Percentiles rank a stretch among this genome's conserved stretches.
phyloP scores from a whole-genome alignment of 2,113 vertebrate species.

The Grammomys surdaster region DNA sequence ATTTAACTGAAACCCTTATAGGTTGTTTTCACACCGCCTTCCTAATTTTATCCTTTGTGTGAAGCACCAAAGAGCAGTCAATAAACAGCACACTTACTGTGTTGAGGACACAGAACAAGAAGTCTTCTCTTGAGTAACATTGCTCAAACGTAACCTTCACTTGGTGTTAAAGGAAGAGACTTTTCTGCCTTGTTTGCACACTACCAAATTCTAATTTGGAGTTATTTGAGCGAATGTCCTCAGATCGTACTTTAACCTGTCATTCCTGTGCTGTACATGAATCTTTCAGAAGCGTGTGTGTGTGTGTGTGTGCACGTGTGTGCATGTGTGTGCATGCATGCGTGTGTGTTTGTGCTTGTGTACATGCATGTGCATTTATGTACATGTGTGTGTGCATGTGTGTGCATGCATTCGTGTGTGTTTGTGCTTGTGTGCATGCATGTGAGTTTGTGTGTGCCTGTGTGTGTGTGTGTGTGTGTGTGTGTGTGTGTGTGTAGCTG shows the following conservation, averaged over 20 bases:
- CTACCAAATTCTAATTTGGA: conserved; percentile 36
- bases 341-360: background rate
- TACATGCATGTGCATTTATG: background rate
- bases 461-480: background rate
- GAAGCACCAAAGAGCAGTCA: background rate
- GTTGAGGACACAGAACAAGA: conserved; percentile 27
- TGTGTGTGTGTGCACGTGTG: background rate
- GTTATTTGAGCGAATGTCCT: conserved; percentile 29
- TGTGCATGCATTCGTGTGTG: background rate
- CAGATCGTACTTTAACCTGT: background rate
- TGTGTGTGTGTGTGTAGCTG: background rate
- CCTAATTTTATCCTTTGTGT: background rate
- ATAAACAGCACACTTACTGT: conserved; percentile 28
- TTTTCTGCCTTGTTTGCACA: conserved; percentile 15
- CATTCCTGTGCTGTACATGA: conserved; percentile 21
- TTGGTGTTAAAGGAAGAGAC: background rate
- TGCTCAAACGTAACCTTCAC: conserved; percentile 27
- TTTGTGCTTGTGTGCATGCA: background rate
- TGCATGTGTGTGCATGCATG: too few species aligned
- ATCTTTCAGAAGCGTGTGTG: background rate
- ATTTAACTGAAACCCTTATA: background rate
- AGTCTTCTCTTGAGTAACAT: background rate
- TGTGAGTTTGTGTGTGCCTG: too few species aligned
- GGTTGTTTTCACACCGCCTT: background rate
- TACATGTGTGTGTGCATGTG: background rate